These are phyloP conservation scores for Ramazzottius varieornatus DNA, from an alignment of 2,888 invertebrate species.

Conservation along the genomic window DNA sequence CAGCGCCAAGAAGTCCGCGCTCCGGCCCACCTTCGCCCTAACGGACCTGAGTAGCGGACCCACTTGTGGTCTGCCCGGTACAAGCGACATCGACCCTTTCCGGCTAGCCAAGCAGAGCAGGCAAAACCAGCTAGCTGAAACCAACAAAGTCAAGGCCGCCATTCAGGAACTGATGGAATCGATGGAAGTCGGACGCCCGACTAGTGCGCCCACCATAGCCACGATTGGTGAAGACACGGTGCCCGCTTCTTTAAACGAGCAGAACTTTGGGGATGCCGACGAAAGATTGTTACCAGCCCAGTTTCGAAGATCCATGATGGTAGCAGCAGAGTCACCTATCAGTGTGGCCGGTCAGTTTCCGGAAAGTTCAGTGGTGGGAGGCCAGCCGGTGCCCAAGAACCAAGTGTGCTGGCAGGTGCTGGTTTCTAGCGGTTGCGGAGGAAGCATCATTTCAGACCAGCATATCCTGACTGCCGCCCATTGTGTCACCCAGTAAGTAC, in stretches of 20 bases:
- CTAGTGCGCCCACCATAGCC: too few species aligned
- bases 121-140: background rate
- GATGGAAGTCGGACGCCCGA: too few species aligned
- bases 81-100: background rate
- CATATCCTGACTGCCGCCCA: background rate
- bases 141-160: background rate
- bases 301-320: too few species aligned
- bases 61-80: background rate
- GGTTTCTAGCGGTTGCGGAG: background rate
- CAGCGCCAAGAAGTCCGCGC: background rate
- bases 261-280: too few species aligned
- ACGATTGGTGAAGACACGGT: too few species aligned
- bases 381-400: background rate
- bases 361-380: background rate
- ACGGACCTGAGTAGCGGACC: background rate
- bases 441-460: constrained; percentile 1
- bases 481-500: background rate
- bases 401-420: background rate
- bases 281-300: too few species aligned
- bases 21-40: background rate
- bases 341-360: background rate
- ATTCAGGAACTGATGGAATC: too few species aligned
- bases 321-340: too few species aligned
- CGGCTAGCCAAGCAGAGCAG: background rate
- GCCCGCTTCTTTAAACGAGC: too few species aligned